Conservation (phyloP, 2,888 invertebrate species). For the Syritta pipiens region DNA sequence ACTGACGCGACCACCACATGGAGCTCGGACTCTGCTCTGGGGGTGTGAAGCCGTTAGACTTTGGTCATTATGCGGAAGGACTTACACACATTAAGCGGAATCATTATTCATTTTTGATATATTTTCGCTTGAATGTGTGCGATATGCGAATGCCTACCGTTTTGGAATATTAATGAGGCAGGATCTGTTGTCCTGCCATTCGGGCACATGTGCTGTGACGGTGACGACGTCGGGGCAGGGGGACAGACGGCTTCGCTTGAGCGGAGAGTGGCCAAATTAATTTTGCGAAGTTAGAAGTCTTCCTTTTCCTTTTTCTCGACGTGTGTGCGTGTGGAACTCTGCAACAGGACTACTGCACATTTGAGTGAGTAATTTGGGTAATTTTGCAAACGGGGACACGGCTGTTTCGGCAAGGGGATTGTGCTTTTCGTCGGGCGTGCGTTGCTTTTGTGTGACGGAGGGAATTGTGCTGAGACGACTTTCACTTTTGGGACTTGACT, state of each 20-base stretch:
- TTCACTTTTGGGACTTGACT: no score
- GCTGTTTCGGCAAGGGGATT: no score
- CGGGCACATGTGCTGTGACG: conserved; percentile 41
- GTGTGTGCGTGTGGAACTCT: conserved; percentile 1
- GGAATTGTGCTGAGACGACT: no score
- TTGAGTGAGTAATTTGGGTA: conserved; percentile 11
- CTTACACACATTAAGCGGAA: conserved; percentile 76
- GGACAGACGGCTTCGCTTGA: conserved; percentile 22
- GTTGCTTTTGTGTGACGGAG: no score
- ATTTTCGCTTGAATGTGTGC: conserved; percentile 63
- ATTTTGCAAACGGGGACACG: no score
- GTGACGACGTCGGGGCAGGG: conserved; percentile 16
- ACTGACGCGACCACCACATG: not conserved
- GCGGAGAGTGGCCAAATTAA: conserved; percentile 40
- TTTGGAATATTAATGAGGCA: conserved; percentile 65
- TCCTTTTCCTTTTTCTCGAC: no score
- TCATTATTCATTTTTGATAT: conserved; percentile 78
- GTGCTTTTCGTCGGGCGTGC: no score
- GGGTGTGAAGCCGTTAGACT: conserved; percentile 68
- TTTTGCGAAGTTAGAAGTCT: conserved; percentile 39
- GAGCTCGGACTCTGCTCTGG: conserved; percentile 23
- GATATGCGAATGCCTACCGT: conserved; percentile 66
- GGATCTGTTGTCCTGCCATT: conserved; percentile 29
- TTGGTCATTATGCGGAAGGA: conserved; percentile 60
- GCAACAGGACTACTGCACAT: conserved; percentile 19